Conservation (phyloP, 2,888 invertebrate genomes). For the Charanyca ferruginea region DNA sequence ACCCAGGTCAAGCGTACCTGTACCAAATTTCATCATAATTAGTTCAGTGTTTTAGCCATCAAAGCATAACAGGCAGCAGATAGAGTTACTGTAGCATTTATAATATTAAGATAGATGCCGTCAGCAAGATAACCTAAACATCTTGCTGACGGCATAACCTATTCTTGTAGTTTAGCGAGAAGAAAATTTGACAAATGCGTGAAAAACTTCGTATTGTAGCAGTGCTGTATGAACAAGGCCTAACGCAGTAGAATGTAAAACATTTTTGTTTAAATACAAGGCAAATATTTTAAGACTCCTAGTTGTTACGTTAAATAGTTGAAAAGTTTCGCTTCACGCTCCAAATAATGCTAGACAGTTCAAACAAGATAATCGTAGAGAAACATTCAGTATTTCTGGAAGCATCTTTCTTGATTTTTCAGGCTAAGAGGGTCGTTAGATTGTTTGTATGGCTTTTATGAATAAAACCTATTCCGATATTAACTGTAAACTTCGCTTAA, state of each 20-base stretch:
- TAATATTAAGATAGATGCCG: too few species aligned
- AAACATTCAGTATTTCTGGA: constrained; percentile 36
- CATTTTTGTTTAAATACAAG: constrained; percentile 45
- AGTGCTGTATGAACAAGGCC: background rate
- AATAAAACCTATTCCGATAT: background rate
- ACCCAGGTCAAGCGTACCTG: too few species aligned
- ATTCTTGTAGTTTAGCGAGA: too few species aligned
- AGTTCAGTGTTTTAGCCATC: too few species aligned
- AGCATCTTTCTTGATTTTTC: constrained; percentile 14
- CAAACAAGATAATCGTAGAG: constrained; percentile 46
- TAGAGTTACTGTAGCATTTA: too few species aligned
- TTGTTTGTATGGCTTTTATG: constrained; percentile 1
- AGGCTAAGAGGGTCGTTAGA: background rate
- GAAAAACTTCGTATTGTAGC: too few species aligned
- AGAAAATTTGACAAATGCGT: too few species aligned
- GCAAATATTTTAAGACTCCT: constrained; percentile 35
- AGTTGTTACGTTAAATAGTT: constrained; percentile 49
- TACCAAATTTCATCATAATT: too few species aligned
- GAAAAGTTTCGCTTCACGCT: constrained; percentile 47
- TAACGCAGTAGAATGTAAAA: constrained; percentile 15
- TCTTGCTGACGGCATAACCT: too few species aligned
- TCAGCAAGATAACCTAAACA: too few species aligned
- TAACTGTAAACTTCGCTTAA: background rate
- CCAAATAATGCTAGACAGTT: constrained; percentile 44
- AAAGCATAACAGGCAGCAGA: too few species aligned